These are phyloP conservation scores for Steinernema carpocapsae DNA, from an alignment of 2,888 invertebrate genomes.

Conservation along the genomic window DNA sequence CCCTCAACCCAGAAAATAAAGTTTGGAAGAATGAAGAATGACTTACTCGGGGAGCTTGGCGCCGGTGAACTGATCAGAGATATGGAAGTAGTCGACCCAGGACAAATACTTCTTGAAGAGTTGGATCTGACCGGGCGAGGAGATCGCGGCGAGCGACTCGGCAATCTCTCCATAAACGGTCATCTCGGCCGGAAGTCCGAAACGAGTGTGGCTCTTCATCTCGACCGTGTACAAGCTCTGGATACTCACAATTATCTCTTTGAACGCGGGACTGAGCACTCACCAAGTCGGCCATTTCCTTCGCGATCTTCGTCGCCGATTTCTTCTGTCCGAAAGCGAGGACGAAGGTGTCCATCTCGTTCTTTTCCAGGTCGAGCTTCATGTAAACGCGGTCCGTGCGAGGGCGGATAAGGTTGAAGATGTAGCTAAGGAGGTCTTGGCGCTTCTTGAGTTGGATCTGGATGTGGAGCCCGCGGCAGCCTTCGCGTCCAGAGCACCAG, in stretches of 20 bases:
- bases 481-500: conserved; percentile 91
- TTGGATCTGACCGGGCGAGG: conserved; percentile 72
- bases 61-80: conserved; percentile 92
- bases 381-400: conserved; percentile 75
- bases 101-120: conserved; percentile 78
- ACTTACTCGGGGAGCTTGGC: conserved; percentile 85
- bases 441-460: conserved; percentile 88
- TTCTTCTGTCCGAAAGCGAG: conserved; percentile 89
- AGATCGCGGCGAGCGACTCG: conserved; percentile 77
- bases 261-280: conserved; percentile 51
- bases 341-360: conserved; percentile 91
- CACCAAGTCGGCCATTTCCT: conserved; percentile 90
- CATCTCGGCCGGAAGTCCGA: conserved; percentile 78
- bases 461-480: conserved; percentile 94
- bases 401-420: conserved; percentile 83
- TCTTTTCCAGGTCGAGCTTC: conserved; percentile 74
- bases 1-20: conserved; percentile 52
- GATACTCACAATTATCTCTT: background rate
- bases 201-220: conserved; percentile 81
- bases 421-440: conserved; percentile 88
- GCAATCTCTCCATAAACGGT: conserved; percentile 82
- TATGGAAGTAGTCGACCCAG: conserved; percentile 90
- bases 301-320: conserved; percentile 81
- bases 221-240: conserved; percentile 78
- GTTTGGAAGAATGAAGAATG: conserved; percentile 23